These are phyloP conservation scores for Sus scrofa DNA, from an alignment of 2,113 vertebrate species.

Conservation along the genomic window DNA sequence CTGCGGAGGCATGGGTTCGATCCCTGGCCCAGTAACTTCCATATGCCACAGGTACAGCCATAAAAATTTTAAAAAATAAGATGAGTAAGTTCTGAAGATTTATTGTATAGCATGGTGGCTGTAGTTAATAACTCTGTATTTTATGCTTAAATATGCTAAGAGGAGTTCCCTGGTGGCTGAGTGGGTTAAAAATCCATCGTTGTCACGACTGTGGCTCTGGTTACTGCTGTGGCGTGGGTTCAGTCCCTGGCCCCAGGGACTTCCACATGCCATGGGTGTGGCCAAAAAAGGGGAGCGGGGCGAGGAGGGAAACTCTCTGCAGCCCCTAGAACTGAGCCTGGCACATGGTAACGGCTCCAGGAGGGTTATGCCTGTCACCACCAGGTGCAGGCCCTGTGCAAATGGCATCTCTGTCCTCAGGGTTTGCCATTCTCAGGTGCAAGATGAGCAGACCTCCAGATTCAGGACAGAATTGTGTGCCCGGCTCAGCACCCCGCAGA, in stretches of 20 bases:
- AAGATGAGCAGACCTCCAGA: neutral
- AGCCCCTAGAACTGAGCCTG: neutral
- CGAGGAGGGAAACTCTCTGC: neutral
- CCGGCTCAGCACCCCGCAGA: neutral
- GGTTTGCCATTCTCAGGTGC: neutral
- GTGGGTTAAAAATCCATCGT: too few species aligned
- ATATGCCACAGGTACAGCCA: too few species aligned
- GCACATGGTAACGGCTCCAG: neutral
- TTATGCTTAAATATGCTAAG: neutral
- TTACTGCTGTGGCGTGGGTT: too few species aligned
- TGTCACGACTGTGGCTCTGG: too few species aligned
- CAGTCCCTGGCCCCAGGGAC: too few species aligned
- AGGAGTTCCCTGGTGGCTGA: neutral
- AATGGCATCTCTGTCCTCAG: neutral
- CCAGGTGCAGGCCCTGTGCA: rapidly evolving
- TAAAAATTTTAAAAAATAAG: neutral
- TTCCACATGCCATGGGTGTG: too few species aligned
- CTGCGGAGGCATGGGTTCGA: too few species aligned
- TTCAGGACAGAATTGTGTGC: neutral
- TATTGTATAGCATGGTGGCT: rapidly evolving
- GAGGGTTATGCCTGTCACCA: neutral
- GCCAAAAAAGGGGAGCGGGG: too few species aligned
- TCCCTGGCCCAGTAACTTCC: too few species aligned
- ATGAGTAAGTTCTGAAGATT: neutral
- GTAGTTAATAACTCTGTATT: neutral